Evolutionary conservation across 2,888 invertebrate genomes (phyloP).

Genomic region (Apodemia arnacis): DNA sequence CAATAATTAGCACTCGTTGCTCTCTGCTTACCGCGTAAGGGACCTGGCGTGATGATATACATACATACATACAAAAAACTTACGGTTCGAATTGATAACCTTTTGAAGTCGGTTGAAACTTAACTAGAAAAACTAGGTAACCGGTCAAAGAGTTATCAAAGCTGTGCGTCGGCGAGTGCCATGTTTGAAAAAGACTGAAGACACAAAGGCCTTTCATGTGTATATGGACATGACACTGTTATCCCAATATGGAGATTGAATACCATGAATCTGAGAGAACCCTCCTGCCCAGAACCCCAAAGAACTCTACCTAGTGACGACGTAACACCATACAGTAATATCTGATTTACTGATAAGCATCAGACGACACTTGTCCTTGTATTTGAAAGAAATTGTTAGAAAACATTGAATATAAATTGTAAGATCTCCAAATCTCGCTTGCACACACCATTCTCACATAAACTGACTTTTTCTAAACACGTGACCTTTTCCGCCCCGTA

Average conservation of each 20-base stretch:
- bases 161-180: background rate
- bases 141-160: background rate
- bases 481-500: constrained; percentile 9
- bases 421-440: background rate
- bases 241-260: constrained; percentile 3
- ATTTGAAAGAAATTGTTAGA: constrained; percentile 28
- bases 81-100: too few relatives aligned
- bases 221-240: background rate
- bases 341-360: constrained; percentile 6
- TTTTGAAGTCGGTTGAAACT: background rate
- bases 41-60: too few relatives aligned
- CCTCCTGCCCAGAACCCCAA: constrained; percentile 15
- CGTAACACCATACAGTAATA: constrained; percentile 1
- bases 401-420: constrained; percentile 15
- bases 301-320: constrained; percentile 8
- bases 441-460: background rate
- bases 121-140: constrained; percentile 13
- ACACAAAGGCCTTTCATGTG: background rate
- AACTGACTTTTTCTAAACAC: background rate
- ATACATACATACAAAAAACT: too few relatives aligned
- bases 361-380: constrained; percentile 8
- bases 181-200: background rate
- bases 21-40: too few relatives aligned
- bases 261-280: background rate
- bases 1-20: too few relatives aligned